phyloP scores from a whole-genome alignment of 2,113 vertebrate genomes.

The Mobula birostris region DNA sequence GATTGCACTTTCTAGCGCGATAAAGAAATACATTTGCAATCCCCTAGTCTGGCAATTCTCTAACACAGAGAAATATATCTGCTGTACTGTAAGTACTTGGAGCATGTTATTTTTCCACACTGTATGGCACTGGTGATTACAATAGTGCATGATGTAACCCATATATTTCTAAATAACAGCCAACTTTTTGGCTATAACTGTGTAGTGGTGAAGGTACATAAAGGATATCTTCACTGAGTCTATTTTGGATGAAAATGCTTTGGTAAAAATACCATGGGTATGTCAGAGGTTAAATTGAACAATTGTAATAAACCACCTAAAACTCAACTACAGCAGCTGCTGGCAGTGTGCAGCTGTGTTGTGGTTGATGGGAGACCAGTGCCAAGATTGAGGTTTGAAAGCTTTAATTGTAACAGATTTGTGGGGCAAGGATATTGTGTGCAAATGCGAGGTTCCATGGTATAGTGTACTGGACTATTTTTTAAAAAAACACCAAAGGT shows the following conservation, averaged over 20 bases:
- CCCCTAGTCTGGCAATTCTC: conserved; percentile 43
- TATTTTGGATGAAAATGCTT: not conserved
- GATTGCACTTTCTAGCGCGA: conserved; percentile 45
- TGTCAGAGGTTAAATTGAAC: conserved; percentile 26
- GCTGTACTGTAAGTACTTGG: conserved; percentile 37
- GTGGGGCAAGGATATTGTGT: not conserved
- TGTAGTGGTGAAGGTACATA: not conserved
- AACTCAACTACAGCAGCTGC: not conserved
- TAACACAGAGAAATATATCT: conserved; percentile 34
- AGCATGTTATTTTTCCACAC: not conserved
- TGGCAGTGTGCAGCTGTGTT: not conserved
- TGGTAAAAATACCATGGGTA: not conserved
- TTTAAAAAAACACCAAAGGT: not conserved
- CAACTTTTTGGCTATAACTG: not conserved
- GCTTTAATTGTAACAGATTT: not conserved
- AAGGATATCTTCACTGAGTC: not conserved
- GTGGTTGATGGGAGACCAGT: not conserved
- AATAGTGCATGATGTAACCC: not conserved
- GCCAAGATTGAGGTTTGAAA: not conserved
- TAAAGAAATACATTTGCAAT: conserved; percentile 46
- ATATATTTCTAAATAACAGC: not conserved
- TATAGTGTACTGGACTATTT: not conserved
- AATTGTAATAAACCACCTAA: conserved; percentile 5
- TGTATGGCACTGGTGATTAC: not conserved
- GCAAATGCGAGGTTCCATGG: not conserved